Evolutionary conservation across 2,888 invertebrate genomes (phyloP).

Genomic region (Diachrysia chrysitis): DNA sequence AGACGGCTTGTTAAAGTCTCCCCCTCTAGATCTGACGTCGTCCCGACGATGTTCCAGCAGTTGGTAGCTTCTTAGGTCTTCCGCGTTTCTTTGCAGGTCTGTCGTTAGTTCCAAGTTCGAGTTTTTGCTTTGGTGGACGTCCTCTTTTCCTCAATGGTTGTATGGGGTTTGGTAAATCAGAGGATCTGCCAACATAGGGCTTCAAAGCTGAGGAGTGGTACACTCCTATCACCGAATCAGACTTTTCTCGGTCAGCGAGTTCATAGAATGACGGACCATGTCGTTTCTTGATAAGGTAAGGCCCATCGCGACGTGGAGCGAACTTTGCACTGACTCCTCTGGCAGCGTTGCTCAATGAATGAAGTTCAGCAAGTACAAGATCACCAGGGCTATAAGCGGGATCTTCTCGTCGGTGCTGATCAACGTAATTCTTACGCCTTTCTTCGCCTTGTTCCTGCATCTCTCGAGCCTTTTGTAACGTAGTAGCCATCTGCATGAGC

Average conservation of each 20-base stretch:
- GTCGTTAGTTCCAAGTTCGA: no score
- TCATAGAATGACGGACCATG: no score
- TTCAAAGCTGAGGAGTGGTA: constrained; percentile 21
- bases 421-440: no score
- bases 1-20: constrained; percentile 3
- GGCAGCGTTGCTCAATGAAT: constrained; percentile 5
- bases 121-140: neutral
- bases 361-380: constrained; percentile 2
- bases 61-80: neutral
- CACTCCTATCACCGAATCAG: constrained; percentile 1
- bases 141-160: constrained; percentile 8
- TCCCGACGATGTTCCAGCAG: neutral
- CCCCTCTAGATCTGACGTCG: constrained; percentile 4
- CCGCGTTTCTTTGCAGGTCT: neutral
- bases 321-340: constrained; percentile 16
- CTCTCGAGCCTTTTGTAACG: constrained; percentile 11
- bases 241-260: no score
- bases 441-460: no score
- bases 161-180: neutral
- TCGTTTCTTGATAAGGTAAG: no score
- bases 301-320: constrained; percentile 27
- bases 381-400: constrained; percentile 18
- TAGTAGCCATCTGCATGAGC: constrained; percentile 9
- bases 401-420: constrained; percentile 1
- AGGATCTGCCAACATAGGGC: constrained; percentile 1